A percentile compares a stretch with the other conserved stretches of the same genome.
Conservation (phyloP, 2,797 vertebrate genomes). For the Otus scops region DNA sequence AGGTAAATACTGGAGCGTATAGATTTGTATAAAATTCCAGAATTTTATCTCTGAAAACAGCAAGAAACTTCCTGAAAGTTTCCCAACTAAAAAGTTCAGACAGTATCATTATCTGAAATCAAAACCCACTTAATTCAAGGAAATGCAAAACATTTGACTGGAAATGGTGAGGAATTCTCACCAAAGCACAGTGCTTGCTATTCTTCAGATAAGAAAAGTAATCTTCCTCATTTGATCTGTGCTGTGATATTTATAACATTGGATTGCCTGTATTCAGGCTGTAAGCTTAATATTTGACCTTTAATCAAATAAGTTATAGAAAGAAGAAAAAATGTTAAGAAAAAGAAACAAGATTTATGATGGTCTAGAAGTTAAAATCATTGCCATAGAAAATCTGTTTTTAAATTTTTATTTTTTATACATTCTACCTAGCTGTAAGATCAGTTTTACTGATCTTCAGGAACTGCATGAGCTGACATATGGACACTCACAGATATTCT, state of each 20-base stretch:
- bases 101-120: constrained; percentile 14
- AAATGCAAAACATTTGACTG: not conserved
- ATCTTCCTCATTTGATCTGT: not conserved
- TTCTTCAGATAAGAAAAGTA: not conserved
- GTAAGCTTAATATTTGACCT: not conserved
- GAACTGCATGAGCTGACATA: not conserved
- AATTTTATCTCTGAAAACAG: not conserved
- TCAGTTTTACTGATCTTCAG: not conserved
- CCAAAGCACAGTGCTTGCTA: not conserved
- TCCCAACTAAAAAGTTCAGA: not conserved
- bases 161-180: constrained; percentile 11
- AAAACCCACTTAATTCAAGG: constrained; percentile 20
- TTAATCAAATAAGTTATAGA: not conserved
- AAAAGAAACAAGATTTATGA: not conserved
- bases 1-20: not conserved
- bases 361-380: not conserved
- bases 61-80: not conserved
- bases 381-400: not conserved
- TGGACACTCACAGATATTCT: not conserved
- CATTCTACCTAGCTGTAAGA: not conserved
- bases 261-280: not conserved
- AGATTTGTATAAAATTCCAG: not conserved
- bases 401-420: not conserved
- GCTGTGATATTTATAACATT: not conserved
- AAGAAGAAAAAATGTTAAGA: not conserved